Conservation (phyloP, 2,888 invertebrate genomes). For the Syritta pipiens region DNA sequence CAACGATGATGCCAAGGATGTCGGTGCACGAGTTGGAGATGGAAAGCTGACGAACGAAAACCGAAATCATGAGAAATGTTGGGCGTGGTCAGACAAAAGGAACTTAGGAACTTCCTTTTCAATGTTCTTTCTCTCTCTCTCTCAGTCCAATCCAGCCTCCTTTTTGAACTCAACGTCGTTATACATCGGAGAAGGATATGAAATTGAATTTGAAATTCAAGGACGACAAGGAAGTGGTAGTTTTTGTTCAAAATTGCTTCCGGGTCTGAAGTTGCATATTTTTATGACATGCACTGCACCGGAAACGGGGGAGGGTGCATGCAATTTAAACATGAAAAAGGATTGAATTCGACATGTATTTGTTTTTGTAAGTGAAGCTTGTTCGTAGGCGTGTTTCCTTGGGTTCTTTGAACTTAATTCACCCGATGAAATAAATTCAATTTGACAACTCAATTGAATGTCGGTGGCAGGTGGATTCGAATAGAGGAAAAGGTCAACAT, state of each 20-base stretch:
- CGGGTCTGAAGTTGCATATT: slow-evolving; percentile 48
- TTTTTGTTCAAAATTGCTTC: slow-evolving; percentile 41
- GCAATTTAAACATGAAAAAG: slow-evolving; percentile 17
- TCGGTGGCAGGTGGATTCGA: too few relatives aligned
- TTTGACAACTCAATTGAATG: too few relatives aligned
- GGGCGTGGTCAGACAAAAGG: slow-evolving; percentile 51
- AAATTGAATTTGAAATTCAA: slow-evolving; percentile 57
- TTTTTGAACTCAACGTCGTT: neutral
- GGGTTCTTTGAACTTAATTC: too few relatives aligned
- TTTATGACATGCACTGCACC: slow-evolving; percentile 35
- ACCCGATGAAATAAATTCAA: too few relatives aligned
- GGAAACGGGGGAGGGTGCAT: slow-evolving; percentile 5
- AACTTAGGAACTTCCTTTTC: slow-evolving; percentile 33
- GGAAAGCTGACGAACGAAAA: slow-evolving; percentile 4
- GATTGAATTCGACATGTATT: slow-evolving; percentile 24
- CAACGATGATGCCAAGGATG: neutral
- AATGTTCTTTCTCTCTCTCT: slow-evolving; percentile 24
- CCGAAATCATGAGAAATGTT: slow-evolving; percentile 36
- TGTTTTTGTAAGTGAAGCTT: too few relatives aligned
- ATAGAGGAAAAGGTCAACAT: too few relatives aligned
- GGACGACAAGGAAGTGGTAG: slow-evolving; percentile 32
- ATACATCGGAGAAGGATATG: slow-evolving; percentile 15
- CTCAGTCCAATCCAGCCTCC: neutral
- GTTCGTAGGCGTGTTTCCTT: too few relatives aligned
- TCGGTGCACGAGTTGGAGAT: neutral